Evolutionary conservation across 2,113 vertebrate genomes (phyloP), one percentile per base, ranked within the genome.

Genomic region (Alethe diademata): DNA sequence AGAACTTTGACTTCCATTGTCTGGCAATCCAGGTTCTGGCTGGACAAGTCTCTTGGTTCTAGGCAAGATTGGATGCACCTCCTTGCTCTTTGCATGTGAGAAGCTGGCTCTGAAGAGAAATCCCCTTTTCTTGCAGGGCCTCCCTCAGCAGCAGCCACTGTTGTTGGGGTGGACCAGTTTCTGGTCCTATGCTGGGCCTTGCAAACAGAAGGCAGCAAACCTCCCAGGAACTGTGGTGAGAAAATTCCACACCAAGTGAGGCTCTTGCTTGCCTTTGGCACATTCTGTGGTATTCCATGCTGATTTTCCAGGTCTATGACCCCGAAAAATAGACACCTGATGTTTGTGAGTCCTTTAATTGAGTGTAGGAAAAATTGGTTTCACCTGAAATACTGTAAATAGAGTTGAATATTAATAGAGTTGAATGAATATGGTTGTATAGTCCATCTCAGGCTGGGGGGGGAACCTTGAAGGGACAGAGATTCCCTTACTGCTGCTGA

Each of bases 221-320:
- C 51, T 72, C 23, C 70, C 35, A n/a, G 66, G 42, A 62, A 4
- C 6, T 1, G 0, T 26, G 42, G 47, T 43, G 9, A 0, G 5
- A 66, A 54, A 26, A 42, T 42, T 58, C 42, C 65, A 51, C 25
- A 19, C 26, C 20, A 19, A 35, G 14, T 31, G 31, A 50, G 54
- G 45, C 51, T 60, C 48, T 75, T 62, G 12, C 40, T 87, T 87
- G 40, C 58, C 33, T 65, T 33, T 54, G 38, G 35, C 43, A 31
- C 38, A 14, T 78, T 47, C 73, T 67, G 26, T 40, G 36, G 8
- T 83, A 28, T 61, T 72, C n/a, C 40, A 38, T 13, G 35, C 20
- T 83, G 53, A 22, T 82, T 86, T 79, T 69, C 54, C 23, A 42
- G 23, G 20, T 51, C 86, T 69, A 25, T 48, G 36, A 45, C 58